phyloP scores from a whole-genome alignment of 37 sponge, comb jelly and placozoan species.

The Oscarella lobularis region DNA sequence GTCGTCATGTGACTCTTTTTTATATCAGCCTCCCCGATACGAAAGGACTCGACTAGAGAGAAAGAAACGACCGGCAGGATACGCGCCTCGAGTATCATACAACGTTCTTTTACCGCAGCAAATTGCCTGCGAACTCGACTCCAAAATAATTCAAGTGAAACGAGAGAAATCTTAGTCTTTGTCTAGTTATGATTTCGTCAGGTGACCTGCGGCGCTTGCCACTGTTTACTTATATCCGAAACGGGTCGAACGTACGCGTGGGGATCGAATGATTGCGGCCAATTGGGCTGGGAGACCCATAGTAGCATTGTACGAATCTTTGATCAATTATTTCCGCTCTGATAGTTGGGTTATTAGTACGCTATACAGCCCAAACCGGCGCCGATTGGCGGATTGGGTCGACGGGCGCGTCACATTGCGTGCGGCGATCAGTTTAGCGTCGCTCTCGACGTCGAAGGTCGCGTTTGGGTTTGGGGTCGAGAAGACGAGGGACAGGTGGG shows the following conservation, averaged over 20 bases:
- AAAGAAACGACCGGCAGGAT: too few species aligned
- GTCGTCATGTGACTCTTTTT: not conserved
- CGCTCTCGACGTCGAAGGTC: constrained; percentile 42
- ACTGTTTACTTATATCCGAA: constrained; percentile 46
- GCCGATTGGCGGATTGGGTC: constrained; percentile 8
- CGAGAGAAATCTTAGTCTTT: not conserved
- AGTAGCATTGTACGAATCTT: too few species aligned
- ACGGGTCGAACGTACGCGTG: constrained; percentile 46
- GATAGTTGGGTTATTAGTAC: not conserved
- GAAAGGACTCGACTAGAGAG: too few species aligned
- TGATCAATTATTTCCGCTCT: too few species aligned
- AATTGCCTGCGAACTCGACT: not conserved
- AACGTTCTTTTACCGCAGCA: not conserved
- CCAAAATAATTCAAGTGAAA: not conserved
- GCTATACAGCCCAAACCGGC: constrained; percentile 23
- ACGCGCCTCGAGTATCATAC: not conserved
- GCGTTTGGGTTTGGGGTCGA: constrained; percentile 60
- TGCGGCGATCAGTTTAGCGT: constrained; percentile 65
- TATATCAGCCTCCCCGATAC: too few species aligned
- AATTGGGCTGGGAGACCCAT: constrained; percentile 25
- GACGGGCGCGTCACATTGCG: constrained; percentile 22
- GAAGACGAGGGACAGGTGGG: constrained; percentile 51
- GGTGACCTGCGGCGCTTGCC: constrained; percentile 56
- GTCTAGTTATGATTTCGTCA: constrained; percentile 6
- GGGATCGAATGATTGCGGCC: constrained; percentile 61